phyloP scores from a whole-genome alignment of 1,140 invertebrate species.

The Zaprionus davidi region DNA sequence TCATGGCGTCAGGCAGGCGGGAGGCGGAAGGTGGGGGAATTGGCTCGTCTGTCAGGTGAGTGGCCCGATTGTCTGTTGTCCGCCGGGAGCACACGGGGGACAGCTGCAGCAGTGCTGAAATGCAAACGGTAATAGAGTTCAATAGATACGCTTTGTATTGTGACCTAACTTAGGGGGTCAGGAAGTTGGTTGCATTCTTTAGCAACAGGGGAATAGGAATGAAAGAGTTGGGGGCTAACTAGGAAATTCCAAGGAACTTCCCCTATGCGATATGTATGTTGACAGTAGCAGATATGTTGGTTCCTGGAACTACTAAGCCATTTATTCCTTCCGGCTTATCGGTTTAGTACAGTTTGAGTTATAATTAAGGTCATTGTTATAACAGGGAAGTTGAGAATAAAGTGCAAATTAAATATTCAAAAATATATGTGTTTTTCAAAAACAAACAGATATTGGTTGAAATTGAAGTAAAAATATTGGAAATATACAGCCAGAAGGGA shows the following conservation, averaged over 20 bases:
- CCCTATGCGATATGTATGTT: background rate
- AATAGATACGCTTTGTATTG: slow-evolving; percentile 74
- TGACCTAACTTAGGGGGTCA: background rate
- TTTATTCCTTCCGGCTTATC: background rate
- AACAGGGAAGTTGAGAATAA: too few relatives aligned
- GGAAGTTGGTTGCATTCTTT: background rate
- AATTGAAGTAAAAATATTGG: background rate
- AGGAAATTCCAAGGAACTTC: background rate
- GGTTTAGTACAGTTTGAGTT: background rate
- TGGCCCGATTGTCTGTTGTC: slow-evolving; percentile 50
- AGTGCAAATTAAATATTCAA: background rate
- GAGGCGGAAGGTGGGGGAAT: background rate
- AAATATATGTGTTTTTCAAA: background rate
- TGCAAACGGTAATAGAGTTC: slow-evolving; percentile 70
- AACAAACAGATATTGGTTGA: background rate
- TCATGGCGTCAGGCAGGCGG: slow-evolving; percentile 36
- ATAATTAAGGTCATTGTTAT: background rate
- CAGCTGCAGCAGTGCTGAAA: slow-evolving; percentile 53
- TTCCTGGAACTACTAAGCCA: background rate
- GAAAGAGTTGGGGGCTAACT: background rate
- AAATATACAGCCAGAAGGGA: too few relatives aligned
- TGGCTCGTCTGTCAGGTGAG: slow-evolving; percentile 49
- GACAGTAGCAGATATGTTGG: background rate
- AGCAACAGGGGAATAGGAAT: background rate
- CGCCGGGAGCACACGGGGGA: slow-evolving; percentile 5